Base-by-base conservation (phyloP, 1,140 invertebrate genomes). In the Sinonovacula constricta region DNA sequence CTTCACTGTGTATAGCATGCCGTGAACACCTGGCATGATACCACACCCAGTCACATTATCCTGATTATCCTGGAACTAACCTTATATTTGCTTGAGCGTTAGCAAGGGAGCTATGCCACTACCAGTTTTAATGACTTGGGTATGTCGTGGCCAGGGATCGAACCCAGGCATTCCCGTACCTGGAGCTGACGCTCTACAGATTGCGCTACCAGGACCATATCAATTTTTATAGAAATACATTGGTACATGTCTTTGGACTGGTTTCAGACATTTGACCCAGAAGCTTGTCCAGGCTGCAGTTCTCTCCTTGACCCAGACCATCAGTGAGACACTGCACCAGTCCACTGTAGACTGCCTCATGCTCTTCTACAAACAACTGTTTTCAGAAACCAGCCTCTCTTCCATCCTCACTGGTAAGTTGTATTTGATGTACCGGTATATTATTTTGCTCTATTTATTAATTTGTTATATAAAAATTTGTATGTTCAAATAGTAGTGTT, bases 201-300 rank as follows among this genome's bases (percentile, higher is more conserved):
- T 45, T 10, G 39, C 7, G 39, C 39, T 18, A 45, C 39, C 39
- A 45, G 7, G 39, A 10, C 39, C 39, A 45, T 10, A 45, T 10
- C 18, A 18, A 10, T 45, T 45, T 45, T 10, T 18, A 45, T 45
- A 7, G 18, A 45, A 45, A 10, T 45, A 45, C 39, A 45, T 45
- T 45, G 7, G 18, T 10, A 10, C 18, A 30, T 33, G 22, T 54
- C 24, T 49, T n/a, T 72, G 10, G 22, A 22, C n/a, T n/a, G n/a
- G n/a, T 39, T 39, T 45, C 22, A 74, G 71, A 60, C 65, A 59
- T 14, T 45, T 74, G 3, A 74, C 62, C 0, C 63, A 30, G 33
- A 57, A 63, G 10, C 60, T 74, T 14, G 71, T 74, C n/a, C 71
- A 65, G 30, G 63, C 60, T 24, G 62, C 71, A n/a, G 49, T 74